Evolutionary conservation across 2,113 vertebrate species (phyloP).

Genomic region (Nothoprocta pentlandii): DNA sequence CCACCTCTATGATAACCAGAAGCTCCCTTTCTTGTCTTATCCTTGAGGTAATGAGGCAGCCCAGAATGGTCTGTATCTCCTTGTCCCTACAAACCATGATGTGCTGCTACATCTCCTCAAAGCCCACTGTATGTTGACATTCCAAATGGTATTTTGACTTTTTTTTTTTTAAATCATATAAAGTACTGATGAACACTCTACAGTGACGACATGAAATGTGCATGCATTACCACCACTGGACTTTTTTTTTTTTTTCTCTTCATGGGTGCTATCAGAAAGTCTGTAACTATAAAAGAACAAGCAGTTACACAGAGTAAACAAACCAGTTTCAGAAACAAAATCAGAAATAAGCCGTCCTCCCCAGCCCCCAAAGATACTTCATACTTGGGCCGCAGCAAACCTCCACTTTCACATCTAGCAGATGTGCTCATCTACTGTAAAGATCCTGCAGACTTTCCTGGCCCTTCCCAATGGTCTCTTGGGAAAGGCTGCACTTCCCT

Average conservation of each 20-base stretch:
- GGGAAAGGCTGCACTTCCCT: background rate
- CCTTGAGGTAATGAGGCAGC: slow-evolving; percentile 81
- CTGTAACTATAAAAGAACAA: slow-evolving; percentile 58
- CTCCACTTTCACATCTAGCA: background rate
- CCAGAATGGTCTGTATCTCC: slow-evolving; percentile 86
- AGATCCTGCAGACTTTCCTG: background rate
- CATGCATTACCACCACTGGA: slow-evolving; percentile 34
- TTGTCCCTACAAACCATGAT: slow-evolving; percentile 86
- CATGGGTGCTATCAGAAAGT: slow-evolving; percentile 5
- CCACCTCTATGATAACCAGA: slow-evolving; percentile 60
- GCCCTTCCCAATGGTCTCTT: background rate
- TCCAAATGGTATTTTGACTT: slow-evolving; percentile 66
- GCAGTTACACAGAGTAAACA: slow-evolving; percentile 38
- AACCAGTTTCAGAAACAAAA: background rate
- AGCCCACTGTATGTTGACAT: slow-evolving; percentile 65
- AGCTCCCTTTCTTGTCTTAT: slow-evolving; percentile 61
- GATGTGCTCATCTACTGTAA: background rate
- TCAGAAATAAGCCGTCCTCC: background rate
- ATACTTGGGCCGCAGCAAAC: background rate
- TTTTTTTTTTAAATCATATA: background rate
- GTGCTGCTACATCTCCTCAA: slow-evolving; percentile 83
- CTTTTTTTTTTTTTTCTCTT: background rate
- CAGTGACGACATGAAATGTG: slow-evolving; percentile 28
- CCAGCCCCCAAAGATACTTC: background rate
- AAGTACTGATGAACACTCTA: slow-evolving; percentile 43